Evolutionary conservation across 1,140 invertebrate genomes (phyloP).

Genomic region (Luehdorfia chinensis): DNA sequence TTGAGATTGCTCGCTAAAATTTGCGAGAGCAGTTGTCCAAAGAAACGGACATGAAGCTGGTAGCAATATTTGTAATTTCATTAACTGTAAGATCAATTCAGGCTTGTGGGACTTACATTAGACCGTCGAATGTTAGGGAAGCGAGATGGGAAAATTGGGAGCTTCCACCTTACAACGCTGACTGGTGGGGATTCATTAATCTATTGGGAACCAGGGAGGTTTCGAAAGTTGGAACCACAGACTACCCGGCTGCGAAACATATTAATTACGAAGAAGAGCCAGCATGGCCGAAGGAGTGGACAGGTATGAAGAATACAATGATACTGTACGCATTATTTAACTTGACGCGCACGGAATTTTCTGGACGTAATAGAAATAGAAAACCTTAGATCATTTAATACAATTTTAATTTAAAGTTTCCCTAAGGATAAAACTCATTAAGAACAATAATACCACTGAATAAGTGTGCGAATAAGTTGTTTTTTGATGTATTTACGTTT

Average conservation of each 20-base stretch:
- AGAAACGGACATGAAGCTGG: neutral
- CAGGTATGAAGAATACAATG: no score
- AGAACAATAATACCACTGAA: no score
- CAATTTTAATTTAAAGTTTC: no score
- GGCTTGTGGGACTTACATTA: neutral
- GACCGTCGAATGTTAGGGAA: neutral
- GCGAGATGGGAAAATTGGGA: neutral
- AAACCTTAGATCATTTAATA: no score
- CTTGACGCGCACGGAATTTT: no score
- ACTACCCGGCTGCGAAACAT: neutral
- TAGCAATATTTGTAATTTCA: neutral
- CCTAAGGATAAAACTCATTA: no score
- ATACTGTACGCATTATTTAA: no score
- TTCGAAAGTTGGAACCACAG: neutral
- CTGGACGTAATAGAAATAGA: no score
- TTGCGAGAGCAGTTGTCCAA: no score
- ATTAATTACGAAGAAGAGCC: neutral
- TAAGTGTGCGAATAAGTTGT: no score
- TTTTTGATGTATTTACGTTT: no score
- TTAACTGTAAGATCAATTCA: neutral
- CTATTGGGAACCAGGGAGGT: slow-evolving; percentile 2
- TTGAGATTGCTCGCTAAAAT: neutral
- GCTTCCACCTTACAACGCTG: neutral
- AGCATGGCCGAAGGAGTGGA: no score
- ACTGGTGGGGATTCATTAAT: neutral